phyloP scores from a whole-genome alignment of 2,888 invertebrate genomes.

The Drosophila neotestacea region DNA sequence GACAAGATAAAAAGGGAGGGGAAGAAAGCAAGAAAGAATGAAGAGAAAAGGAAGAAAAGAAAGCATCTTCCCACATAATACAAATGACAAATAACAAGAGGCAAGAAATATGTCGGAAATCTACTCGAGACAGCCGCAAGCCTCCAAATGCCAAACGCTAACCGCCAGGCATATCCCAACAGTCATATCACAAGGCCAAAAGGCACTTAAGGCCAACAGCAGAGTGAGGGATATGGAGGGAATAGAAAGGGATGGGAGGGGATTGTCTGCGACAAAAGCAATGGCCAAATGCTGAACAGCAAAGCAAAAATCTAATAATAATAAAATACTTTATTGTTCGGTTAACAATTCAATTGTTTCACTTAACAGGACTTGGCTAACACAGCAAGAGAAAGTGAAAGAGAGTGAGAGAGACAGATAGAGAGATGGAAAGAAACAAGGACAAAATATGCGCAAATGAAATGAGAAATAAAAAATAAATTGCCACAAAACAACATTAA shows the following conservation, averaged over 20 bases:
- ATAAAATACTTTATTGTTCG: constrained; percentile 79
- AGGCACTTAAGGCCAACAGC: constrained; percentile 63
- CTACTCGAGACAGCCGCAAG: constrained; percentile 72
- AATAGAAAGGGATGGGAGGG: constrained; percentile 1
- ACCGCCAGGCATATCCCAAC: constrained; percentile 53
- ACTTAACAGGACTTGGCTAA: constrained; percentile 65
- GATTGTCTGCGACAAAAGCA: constrained; percentile 46
- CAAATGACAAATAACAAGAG: constrained; percentile 75
- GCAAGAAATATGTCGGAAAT: constrained; percentile 76
- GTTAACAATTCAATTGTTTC: constrained; percentile 79
- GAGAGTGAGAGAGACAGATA: not conserved
- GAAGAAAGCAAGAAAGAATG: not conserved
- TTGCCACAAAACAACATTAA: constrained; percentile 70
- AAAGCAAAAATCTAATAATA: constrained; percentile 73
- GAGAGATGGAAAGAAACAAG: not conserved
- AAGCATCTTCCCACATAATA: constrained; percentile 49
- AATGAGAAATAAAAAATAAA: constrained; percentile 57
- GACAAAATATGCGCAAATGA: constrained; percentile 30
- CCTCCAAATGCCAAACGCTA: constrained; percentile 54
- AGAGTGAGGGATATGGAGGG: constrained; percentile 3
- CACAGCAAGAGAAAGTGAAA: not conserved
- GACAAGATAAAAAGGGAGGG: not conserved
- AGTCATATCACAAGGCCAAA: constrained; percentile 50
- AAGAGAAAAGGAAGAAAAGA: constrained; percentile 1
- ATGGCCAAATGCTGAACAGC: constrained; percentile 50